phyloP scores from a whole-genome alignment of 2,113 vertebrate species.

The Phalacrocorax aristotelis region DNA sequence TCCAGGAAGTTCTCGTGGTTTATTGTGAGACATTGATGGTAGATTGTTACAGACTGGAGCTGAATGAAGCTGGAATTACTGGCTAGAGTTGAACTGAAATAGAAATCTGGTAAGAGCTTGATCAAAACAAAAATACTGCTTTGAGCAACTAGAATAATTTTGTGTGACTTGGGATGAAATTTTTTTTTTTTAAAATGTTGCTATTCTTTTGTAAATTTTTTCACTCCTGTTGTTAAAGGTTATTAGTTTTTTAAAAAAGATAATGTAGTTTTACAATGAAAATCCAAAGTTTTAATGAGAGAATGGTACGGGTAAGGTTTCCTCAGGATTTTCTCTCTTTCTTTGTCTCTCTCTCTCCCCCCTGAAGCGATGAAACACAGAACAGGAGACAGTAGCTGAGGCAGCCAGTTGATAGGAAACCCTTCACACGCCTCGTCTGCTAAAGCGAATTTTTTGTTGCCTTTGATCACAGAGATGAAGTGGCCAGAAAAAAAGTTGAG shows the following conservation, averaged over 20 bases:
- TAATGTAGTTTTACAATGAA: not conserved
- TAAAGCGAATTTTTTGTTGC: not conserved
- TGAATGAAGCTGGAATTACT: not conserved
- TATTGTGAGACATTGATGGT: not conserved
- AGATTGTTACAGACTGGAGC: not conserved
- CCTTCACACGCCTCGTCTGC: not conserved
- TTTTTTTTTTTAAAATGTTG: not conserved
- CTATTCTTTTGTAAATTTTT: not conserved
- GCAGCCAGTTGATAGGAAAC: not conserved
- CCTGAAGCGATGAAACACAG: not conserved
- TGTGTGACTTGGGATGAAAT: not conserved
- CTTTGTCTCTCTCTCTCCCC: not conserved
- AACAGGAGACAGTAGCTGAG: not conserved
- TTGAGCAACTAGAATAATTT: not conserved
- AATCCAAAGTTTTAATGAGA: not conserved
- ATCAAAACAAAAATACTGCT: not conserved
- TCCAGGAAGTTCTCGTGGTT: not conserved
- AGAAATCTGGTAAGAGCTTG: not conserved
- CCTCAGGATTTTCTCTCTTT: not conserved
- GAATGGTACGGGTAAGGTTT: not conserved
- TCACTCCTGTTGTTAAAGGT: not conserved
- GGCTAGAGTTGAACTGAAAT: not conserved
- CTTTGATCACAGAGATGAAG: conserved; percentile 12
- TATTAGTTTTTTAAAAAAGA: not conserved
- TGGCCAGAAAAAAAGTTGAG: not conserved